Evolutionary conservation across 1,140 invertebrate genomes (phyloP).

Genomic region (Penaeus vannamei): DNA sequence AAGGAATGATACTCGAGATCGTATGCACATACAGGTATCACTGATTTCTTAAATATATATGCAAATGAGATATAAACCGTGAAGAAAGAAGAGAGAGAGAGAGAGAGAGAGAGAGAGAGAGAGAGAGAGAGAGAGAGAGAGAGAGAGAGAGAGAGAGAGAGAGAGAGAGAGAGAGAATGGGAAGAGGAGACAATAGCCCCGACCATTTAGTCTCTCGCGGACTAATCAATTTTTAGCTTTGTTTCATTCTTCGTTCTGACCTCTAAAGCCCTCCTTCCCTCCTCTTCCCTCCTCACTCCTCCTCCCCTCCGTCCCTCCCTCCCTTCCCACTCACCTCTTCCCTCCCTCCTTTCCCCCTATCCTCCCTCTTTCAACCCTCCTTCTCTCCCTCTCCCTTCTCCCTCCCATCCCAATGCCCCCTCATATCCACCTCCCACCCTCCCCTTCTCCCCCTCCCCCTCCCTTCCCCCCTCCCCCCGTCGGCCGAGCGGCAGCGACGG

Average conservation of each 20-base stretch:
- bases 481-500: neutral
- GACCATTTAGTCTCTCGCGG: too few species aligned
- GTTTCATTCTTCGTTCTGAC: slow-evolving; percentile 10
- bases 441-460: neutral
- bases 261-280: neutral
- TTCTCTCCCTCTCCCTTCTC: neutral
- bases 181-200: too few species aligned
- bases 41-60: too few species aligned
- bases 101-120: too few species aligned
- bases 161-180: too few species aligned
- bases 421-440: neutral
- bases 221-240: neutral
- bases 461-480: neutral
- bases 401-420: neutral
- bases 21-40: too few species aligned
- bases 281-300: neutral
- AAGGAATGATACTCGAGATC: too few species aligned
- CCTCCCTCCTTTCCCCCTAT: neutral
- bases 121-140: too few species aligned
- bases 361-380: neutral
- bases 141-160: too few species aligned
- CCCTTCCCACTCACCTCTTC: neutral
- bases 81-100: too few species aligned
- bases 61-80: too few species aligned
- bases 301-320: neutral